Evolutionary conservation across 2,888 invertebrate species (phyloP).

Genomic region (Galeruca laticollis): DNA sequence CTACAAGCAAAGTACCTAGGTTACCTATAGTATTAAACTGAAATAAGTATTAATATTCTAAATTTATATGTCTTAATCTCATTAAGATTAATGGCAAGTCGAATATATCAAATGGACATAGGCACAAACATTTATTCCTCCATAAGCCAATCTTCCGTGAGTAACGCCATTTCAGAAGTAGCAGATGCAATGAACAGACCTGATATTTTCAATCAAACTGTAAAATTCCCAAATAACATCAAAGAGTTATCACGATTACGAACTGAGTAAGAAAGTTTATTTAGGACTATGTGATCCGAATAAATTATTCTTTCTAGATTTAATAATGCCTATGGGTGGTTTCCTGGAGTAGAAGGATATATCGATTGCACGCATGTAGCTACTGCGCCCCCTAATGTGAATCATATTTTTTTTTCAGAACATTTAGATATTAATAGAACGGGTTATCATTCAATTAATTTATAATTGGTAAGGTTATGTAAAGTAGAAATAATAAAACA

Average conservation of each 20-base stretch:
- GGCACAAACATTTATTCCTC: background rate
- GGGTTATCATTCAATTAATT: constrained; percentile 23
- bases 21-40: no score
- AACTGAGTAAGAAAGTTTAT: background rate
- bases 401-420: constrained; percentile 1
- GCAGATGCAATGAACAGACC: background rate
- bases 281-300: background rate
- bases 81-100: background rate
- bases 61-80: background rate
- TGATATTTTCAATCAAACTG: no score
- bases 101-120: constrained; percentile 2
- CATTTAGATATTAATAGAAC: constrained; percentile 15
- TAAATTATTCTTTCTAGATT: constrained; percentile 4
- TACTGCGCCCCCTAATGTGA: background rate
- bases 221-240: background rate
- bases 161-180: background rate
- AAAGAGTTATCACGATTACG: background rate
- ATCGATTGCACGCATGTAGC: constrained; percentile 8
- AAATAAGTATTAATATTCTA: background rate
- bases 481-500: background rate
- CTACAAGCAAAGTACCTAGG: no score
- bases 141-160: background rate
- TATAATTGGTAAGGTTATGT: no score
- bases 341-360: constrained; percentile 3
- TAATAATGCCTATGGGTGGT: background rate